These are phyloP conservation scores for Rhinatrema bivittatum DNA, from an alignment of 2,797 vertebrate genomes.

Conservation along the genomic window DNA sequence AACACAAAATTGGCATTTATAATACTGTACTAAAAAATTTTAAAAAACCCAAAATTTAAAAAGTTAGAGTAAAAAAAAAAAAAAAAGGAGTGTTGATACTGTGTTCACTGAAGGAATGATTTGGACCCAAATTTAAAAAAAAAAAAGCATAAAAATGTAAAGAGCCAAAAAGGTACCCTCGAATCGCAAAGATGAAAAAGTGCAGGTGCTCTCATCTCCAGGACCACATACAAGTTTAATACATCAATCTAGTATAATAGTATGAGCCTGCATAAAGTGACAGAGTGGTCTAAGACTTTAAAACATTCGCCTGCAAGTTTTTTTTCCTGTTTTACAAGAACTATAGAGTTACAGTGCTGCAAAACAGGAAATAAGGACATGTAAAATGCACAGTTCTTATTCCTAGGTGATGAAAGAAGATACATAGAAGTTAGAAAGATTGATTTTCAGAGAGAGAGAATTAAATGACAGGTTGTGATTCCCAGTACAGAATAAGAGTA, in stretches of 20 bases:
- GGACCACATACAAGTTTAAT: constrained; percentile 43
- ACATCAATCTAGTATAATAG: constrained; percentile 39
- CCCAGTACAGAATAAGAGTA: too few species aligned
- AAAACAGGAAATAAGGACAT: constrained; percentile 31
- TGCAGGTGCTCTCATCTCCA: constrained; percentile 65
- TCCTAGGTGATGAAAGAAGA: constrained; percentile 36
- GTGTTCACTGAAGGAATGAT: constrained; percentile 24
- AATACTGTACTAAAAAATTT: constrained; percentile 34
- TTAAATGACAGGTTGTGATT: constrained; percentile 25
- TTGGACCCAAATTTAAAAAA: constrained; percentile 12
- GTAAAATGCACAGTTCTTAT: constrained; percentile 28
- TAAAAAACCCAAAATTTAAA: constrained; percentile 34
- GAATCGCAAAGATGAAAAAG: constrained; percentile 65
- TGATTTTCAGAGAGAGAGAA: constrained; percentile 32
- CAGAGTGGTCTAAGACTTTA: constrained; percentile 45
- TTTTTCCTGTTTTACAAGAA: constrained; percentile 12
- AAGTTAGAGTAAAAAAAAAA: constrained; percentile 36
- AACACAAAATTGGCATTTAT: constrained; percentile 26
- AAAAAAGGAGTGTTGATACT: too few species aligned
- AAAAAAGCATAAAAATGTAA: neutral
- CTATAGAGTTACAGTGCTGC: constrained; percentile 37
- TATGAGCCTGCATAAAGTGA: constrained; percentile 59
- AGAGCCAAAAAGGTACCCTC: constrained; percentile 9
- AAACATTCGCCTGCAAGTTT: constrained; percentile 45
- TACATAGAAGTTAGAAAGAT: constrained; percentile 35